Base-by-base conservation (phyloP, 2,888 invertebrate species). In the Rhagonycha fulva region DNA sequence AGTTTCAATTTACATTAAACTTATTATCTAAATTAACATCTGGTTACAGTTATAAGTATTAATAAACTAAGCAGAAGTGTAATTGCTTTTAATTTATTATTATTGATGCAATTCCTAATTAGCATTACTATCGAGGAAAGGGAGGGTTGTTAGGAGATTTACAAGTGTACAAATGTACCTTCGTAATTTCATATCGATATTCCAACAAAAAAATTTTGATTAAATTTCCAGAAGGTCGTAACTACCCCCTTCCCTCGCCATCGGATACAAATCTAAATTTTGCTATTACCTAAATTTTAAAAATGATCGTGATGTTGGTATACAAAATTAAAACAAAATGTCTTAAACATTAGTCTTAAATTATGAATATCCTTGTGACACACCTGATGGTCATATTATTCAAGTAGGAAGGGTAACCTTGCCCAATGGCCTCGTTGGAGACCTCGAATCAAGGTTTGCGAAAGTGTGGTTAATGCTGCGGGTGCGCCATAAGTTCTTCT, bases 401-500 rank as follows among this genome's bases (percentile, higher is more conserved):
- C 74, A 78, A 76, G 80, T 82, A 81, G 86, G 86, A 85, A 86
- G 85, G 84, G 85, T 84, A 86, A 86, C 87, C 87, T 87, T 86
- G 87, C 83, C 73, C 79, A 70, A 81, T 83, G 85, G 83, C 86
- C 86, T 86, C 86, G 86, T 78, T 81, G 82, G 83, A 47, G 85
- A 86, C 87, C 87, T 86, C 84, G 85, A 79, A 79, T 79, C 85
- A 85, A 85, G 85, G 85, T 84, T 82, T 85, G 85, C 85, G 85
- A 84, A 85, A 84, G 84, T 84, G 71, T 68, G 71, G 71, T 74
- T 47, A 47, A 47, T 72, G 72, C 75, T 67, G 70, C 71, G 75
- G 75, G 75, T 76, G 74, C 75, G 75, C 75, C 75, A 72, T 62
- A 75, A n/a, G 75, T 77, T 77, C 75, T 75, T 77, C 74, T 70